phyloP scores from a whole-genome alignment of 2,888 invertebrate genomes.

The Hipparchia semele region DNA sequence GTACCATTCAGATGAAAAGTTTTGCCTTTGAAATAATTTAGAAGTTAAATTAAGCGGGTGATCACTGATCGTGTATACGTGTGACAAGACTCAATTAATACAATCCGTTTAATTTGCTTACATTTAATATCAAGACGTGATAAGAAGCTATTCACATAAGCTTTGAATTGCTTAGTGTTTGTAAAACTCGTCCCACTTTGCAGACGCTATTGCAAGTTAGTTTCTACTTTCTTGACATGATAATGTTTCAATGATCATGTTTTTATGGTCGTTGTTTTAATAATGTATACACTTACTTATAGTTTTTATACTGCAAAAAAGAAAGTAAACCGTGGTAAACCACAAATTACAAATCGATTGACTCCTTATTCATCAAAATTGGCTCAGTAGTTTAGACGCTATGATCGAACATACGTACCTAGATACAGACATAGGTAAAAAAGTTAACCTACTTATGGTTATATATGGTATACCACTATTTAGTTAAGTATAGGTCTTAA shows the following conservation, averaged over 20 bases:
- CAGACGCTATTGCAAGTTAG: neutral
- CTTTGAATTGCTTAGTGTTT: neutral
- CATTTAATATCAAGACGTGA: conserved; percentile 1
- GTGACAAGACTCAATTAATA: neutral
- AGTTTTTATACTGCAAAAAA: neutral
- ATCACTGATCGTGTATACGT: neutral
- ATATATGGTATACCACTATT: neutral
- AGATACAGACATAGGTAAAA: too few relatives aligned
- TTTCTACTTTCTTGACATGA: conserved; percentile 4
- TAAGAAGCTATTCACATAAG: neutral
- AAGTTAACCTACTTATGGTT: too few relatives aligned
- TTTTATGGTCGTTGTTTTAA: neutral
- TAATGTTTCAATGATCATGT: neutral
- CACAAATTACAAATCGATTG: too few relatives aligned
- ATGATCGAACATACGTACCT: too few relatives aligned
- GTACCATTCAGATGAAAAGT: too few relatives aligned
- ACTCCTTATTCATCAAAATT: too few relatives aligned
- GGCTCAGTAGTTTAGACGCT: too few relatives aligned
- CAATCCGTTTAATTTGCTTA: neutral
- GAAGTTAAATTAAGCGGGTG: too few relatives aligned
- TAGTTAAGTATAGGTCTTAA: neutral
- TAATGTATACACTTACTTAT: neutral
- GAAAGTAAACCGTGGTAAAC: too few relatives aligned
- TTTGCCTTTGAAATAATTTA: too few relatives aligned
- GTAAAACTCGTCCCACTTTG: neutral